Conservation (phyloP, 2,113 vertebrate species). For the Nematolebias whitei region DNA sequence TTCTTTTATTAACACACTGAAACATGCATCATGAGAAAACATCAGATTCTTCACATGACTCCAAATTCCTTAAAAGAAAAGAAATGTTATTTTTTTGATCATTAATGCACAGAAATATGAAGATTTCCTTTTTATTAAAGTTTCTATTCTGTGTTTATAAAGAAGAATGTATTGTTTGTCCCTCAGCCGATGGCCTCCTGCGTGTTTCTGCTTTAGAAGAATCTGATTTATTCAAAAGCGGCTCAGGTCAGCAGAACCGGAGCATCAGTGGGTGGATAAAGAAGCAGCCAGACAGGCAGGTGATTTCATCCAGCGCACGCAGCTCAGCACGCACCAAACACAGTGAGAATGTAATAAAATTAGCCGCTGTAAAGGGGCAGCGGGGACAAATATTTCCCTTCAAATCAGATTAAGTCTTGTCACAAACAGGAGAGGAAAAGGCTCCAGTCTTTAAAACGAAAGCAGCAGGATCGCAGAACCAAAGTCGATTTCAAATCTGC, state of each 20-base stretch:
- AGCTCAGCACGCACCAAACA: conserved; percentile 5
- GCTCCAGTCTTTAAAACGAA: conserved; percentile 38
- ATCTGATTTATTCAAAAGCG: neutral
- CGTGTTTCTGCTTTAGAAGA: neutral
- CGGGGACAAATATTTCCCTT: conserved; percentile 24
- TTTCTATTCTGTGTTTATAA: neutral
- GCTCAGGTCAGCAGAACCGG: conserved; percentile 6
- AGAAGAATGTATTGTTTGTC: neutral
- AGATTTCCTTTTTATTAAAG: neutral
- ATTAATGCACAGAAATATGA: neutral
- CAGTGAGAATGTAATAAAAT: conserved; percentile 7
- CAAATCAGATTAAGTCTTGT: conserved; percentile 23
- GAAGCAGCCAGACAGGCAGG: conserved; percentile 1
- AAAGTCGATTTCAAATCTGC: conserved; percentile 49
- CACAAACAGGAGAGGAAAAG: conserved; percentile 30
- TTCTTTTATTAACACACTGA: too few species aligned
- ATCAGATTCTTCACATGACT: neutral
- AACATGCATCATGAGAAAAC: too few species aligned
- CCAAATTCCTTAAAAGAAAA: neutral
- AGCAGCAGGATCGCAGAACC: conserved; percentile 27
- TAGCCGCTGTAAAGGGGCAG: conserved; percentile 8
- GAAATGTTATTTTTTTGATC: neutral
- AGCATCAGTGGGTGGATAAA: conserved; percentile 4
- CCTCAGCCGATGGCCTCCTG: neutral
- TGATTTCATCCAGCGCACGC: neutral